Conservation (phyloP, 2,797 vertebrate species). For the Notolabrus celidotus region DNA sequence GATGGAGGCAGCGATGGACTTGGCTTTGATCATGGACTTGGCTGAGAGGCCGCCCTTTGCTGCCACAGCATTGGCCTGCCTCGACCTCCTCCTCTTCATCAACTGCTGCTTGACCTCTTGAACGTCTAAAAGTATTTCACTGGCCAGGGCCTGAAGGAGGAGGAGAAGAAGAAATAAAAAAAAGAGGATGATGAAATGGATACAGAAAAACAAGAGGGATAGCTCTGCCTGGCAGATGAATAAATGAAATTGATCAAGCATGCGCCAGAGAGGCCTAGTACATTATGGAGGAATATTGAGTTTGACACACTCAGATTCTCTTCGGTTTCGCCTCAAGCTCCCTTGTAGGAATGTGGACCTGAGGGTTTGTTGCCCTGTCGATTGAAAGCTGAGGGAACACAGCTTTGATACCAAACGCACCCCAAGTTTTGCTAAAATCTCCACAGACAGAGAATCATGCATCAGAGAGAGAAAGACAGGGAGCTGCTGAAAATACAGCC, state of each 20-base stretch:
- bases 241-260: conserved; percentile 86
- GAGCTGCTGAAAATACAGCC: conserved; percentile 75
- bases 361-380: conserved; percentile 79
- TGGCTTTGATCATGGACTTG: conserved; percentile 90
- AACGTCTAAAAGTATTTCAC: conserved; percentile 88
- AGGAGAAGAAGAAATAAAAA: conserved; percentile 64
- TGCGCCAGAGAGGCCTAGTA: conserved; percentile 80
- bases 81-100: conserved; percentile 86
- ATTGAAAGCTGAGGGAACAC: conserved; percentile 81
- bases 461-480: conserved; percentile 72
- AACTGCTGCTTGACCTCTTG: conserved; percentile 85
- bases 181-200: conserved; percentile 78
- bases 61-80: conserved; percentile 75
- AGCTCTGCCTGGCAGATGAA: conserved; percentile 79
- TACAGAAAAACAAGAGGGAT: conserved; percentile 78
- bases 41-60: conserved; percentile 80
- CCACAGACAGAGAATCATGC: conserved; percentile 79
- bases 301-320: conserved; percentile 83
- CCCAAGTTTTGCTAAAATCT: conserved; percentile 80
- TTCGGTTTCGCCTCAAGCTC: conserved; percentile 77
- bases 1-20: conserved; percentile 92
- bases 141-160: conserved; percentile 86
- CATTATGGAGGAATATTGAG: conserved; percentile 86
- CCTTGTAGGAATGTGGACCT: conserved; percentile 78
- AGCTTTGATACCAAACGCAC: conserved; percentile 81